These are phyloP conservation scores for Ibycter americanus DNA, from an alignment of 2,797 vertebrate genomes.

Conservation along the genomic window DNA sequence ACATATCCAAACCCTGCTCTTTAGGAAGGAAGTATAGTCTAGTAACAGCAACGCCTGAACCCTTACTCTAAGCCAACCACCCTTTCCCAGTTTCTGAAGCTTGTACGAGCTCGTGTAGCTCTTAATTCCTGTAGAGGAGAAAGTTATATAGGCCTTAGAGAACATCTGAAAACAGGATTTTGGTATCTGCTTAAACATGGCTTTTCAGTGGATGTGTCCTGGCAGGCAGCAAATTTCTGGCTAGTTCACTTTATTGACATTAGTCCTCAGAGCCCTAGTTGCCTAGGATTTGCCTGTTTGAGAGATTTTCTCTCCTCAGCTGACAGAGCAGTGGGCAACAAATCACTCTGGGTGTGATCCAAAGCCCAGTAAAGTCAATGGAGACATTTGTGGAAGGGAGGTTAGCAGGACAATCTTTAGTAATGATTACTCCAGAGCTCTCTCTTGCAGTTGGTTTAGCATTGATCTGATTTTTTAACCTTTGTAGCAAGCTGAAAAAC, in stretches of 20 bases:
- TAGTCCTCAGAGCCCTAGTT: neutral
- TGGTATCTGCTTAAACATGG: neutral
- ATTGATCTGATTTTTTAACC: slow-evolving; percentile 55
- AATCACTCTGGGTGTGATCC: neutral
- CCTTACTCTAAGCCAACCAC: neutral
- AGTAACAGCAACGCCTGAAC: neutral
- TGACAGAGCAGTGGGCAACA: slow-evolving; percentile 4
- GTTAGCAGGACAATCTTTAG: slow-evolving; percentile 42
- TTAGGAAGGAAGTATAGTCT: neutral
- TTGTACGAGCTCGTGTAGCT: neutral
- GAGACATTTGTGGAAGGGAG: slow-evolving; percentile 16
- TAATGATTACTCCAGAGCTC: slow-evolving; percentile 48
- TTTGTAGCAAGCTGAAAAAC: slow-evolving; percentile 34
- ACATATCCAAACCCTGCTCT: neutral
- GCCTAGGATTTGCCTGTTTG: neutral
- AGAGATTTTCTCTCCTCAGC: slow-evolving; percentile 3
- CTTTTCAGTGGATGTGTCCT: neutral
- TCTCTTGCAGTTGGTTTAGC: slow-evolving; percentile 28
- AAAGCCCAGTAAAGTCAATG: slow-evolving; percentile 28
- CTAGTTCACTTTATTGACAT: neutral
- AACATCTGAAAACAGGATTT: neutral
- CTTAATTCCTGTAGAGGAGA: neutral
- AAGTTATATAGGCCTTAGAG: neutral
- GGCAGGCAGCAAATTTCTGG: neutral
- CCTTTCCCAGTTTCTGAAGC: neutral